Evolutionary conservation across 30 jellyfish, hydroid and myxozoan species (phyloP).

Genomic region (Turritopsis rubra): DNA sequence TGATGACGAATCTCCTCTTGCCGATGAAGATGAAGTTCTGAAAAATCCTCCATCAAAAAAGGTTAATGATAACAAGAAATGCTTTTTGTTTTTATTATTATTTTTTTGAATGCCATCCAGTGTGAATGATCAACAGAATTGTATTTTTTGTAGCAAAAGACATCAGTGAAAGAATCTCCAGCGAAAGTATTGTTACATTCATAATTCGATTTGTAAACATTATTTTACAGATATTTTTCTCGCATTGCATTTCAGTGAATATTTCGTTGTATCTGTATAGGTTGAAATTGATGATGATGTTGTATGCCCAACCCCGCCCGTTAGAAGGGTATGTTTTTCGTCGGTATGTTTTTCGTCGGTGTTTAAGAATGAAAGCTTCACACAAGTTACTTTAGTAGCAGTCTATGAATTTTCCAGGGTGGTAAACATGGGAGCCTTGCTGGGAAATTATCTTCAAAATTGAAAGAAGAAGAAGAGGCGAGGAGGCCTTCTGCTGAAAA

Average conservation of each 20-base stretch:
- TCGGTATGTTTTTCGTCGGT: no score
- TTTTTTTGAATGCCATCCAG: no score
- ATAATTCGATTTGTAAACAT: no score
- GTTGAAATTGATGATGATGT: constrained; percentile 9
- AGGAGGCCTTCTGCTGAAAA: neutral
- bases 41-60: neutral
- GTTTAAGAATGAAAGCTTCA: no score
- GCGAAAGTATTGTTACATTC: neutral
- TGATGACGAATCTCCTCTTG: neutral
- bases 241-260: no score
- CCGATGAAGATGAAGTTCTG: neutral
- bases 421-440: neutral
- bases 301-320: neutral
- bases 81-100: neutral
- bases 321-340: neutral
- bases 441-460: neutral
- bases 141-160: neutral
- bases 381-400: no score
- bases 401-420: neutral
- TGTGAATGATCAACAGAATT: no score
- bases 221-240: no score
- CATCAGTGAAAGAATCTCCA: neutral
- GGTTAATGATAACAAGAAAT: neutral
- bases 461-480: neutral
- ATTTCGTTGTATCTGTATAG: neutral